A percentile compares a stretch with the other conserved stretches of the same genome.
Evolutionary conservation across 2,113 vertebrate genomes (phyloP).

Genomic region (Anoplopoma fimbria): DNA sequence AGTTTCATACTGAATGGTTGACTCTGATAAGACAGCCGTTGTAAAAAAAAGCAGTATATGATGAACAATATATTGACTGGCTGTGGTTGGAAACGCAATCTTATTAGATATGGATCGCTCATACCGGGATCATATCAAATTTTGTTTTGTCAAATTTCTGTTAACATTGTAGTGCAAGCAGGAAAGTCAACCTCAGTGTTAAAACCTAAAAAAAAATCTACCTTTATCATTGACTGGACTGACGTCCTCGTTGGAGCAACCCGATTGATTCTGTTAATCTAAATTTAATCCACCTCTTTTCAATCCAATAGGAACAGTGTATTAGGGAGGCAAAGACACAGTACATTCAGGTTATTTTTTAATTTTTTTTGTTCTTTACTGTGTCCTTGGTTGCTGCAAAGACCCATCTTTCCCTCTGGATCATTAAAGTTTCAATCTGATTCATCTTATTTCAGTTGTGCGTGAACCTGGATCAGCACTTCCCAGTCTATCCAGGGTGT

Average conservation of each 20-base stretch:
- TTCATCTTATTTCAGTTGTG: not conserved
- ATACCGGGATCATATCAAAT: not conserved
- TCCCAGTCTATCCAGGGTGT: not conserved
- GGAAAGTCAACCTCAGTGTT: no score
- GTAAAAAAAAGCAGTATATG: no score
- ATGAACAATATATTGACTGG: not conserved
- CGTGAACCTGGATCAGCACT: conserved; percentile 13
- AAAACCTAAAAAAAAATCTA: no score
- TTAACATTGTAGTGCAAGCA: no score
- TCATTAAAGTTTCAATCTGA: conserved; percentile 9
- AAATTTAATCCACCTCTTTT: not conserved
- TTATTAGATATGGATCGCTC: not conserved
- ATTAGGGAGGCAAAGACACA: not conserved
- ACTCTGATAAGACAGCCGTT: not conserved
- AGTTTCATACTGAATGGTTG: not conserved
- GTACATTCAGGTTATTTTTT: not conserved
- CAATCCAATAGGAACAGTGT: not conserved
- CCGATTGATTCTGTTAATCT: not conserved
- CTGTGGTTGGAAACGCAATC: not conserved
- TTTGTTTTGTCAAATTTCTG: no score
- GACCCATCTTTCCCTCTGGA: not conserved
- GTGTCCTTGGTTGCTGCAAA: not conserved
- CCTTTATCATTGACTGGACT: not conserved
- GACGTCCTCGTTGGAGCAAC: not conserved
- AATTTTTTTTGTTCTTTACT: not conserved